A percentile compares a stretch with the other conserved stretches of the same genome.
Evolutionary conservation across 2,888 invertebrate genomes (phyloP).

Genomic region (Hesperia comma): DNA sequence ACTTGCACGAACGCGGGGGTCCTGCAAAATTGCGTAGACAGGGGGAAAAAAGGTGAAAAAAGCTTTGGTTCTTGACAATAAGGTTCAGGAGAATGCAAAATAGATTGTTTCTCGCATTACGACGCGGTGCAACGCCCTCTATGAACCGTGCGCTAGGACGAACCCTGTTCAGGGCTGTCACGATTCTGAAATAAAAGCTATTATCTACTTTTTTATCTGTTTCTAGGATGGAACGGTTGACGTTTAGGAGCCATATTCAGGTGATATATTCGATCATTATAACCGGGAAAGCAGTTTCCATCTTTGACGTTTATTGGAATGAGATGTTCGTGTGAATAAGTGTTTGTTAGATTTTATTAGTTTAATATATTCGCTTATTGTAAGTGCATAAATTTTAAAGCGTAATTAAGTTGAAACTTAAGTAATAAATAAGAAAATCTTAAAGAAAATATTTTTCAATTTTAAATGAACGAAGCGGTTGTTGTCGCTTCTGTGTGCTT

Average conservation of each 20-base stretch:
- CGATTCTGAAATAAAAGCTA: constrained; percentile 56
- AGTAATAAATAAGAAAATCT: too few species aligned
- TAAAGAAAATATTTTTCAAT: too few species aligned
- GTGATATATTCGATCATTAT: constrained; percentile 31
- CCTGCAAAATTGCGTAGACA: constrained; percentile 44
- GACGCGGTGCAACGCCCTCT: constrained; percentile 72
- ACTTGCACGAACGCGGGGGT: background rate
- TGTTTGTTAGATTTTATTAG: background rate
- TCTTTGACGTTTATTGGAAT: constrained; percentile 34
- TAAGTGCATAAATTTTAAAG: too few species aligned
- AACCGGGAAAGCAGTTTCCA: constrained; percentile 1
- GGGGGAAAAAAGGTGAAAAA: constrained; percentile 40
- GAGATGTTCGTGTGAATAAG: constrained; percentile 17
- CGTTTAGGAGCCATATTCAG: constrained; percentile 25
- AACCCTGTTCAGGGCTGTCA: constrained; percentile 68
- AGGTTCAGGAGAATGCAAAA: constrained; percentile 36
- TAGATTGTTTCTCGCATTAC: constrained; percentile 46
- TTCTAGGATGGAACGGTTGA: constrained; percentile 37
- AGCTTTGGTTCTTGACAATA: constrained; percentile 38
- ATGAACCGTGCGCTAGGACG: constrained; percentile 72
- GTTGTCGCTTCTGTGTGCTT: too few species aligned
- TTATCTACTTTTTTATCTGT: constrained; percentile 48
- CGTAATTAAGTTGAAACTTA: too few species aligned
- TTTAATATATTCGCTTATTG: background rate
- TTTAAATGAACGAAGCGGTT: too few species aligned